Percentiles rank a stretch among this genome's conserved stretches.
Conservation (phyloP, 2,797 vertebrate genomes). For the Rallus crepitans region DNA sequence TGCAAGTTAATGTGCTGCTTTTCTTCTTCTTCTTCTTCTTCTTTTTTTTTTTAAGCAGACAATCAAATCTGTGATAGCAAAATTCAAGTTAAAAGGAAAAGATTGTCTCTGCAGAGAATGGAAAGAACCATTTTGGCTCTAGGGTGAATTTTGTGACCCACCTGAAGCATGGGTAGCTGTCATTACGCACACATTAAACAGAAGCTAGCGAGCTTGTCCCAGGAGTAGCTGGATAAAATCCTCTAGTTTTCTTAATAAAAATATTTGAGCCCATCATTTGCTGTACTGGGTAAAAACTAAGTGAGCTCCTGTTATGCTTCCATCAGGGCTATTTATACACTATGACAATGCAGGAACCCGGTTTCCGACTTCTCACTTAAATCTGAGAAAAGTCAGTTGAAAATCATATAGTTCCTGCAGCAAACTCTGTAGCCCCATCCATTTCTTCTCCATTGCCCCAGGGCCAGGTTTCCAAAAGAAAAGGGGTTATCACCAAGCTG, state of each 20-base stretch:
- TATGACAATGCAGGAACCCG: conserved; percentile 33
- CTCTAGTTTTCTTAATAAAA: background rate
- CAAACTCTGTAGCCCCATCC: background rate
- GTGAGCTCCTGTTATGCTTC: conserved; percentile 6
- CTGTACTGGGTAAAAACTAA: background rate
- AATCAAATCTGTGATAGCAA: conserved; percentile 27
- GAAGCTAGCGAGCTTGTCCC: background rate
- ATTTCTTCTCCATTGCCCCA: background rate
- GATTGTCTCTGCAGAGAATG: background rate
- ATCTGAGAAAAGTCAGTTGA: background rate
- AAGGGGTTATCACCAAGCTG: background rate
- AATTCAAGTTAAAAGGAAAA: conserved; percentile 21
- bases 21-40: background rate
- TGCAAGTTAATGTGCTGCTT: conserved; percentile 45
- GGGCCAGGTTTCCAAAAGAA: background rate
- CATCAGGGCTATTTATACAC: conserved; percentile 52
- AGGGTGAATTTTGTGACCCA: background rate
- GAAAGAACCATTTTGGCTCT: conserved; percentile 30
- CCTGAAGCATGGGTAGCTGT: background rate
- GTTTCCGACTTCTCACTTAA: conserved; percentile 44
- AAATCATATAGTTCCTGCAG: background rate
- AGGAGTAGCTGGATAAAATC: background rate
- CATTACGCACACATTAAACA: background rate
- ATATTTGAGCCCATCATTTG: background rate
- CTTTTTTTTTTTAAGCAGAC: conserved; percentile 25